These are phyloP conservation scores for Leucosticte australis DNA, from an alignment of 2,113 vertebrate genomes.

Conservation along the genomic window DNA sequence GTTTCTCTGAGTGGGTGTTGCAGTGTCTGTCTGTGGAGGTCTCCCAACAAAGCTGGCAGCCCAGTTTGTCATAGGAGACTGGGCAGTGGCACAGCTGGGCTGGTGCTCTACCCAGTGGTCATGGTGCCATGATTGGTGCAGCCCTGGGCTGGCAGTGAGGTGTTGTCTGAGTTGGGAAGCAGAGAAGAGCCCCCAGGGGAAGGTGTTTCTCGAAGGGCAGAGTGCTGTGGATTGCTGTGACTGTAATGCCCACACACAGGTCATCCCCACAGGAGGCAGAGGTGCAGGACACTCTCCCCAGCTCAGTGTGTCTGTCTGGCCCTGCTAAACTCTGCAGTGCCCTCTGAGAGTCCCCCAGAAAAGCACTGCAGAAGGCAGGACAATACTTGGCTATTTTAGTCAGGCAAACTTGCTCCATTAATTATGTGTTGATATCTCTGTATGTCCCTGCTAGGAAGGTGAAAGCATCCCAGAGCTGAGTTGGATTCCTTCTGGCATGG, in stretches of 20 bases:
- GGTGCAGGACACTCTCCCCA: neutral
- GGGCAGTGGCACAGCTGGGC: neutral
- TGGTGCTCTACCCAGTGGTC: neutral
- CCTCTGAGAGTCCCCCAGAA: neutral
- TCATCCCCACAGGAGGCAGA: neutral
- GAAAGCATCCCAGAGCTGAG: neutral
- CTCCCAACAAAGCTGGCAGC: neutral
- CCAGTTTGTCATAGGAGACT: neutral
- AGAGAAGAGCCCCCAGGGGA: neutral
- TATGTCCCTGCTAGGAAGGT: neutral
- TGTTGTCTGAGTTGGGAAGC: neutral
- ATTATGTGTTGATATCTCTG: neutral
- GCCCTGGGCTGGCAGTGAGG: neutral
- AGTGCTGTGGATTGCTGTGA: neutral
- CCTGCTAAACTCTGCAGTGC: neutral
- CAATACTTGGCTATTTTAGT: neutral
- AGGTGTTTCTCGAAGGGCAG: neutral
- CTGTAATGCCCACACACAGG: neutral
- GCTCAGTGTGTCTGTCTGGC: neutral
- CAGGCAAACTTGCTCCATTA: neutral
- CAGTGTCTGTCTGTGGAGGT: neutral
- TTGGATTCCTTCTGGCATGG: neutral
- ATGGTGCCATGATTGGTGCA: neutral
- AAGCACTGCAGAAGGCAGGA: neutral
- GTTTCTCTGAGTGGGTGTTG: conserved; percentile 36